Conservation (phyloP, 2,888 invertebrate genomes). For the Eilema sororculum region DNA sequence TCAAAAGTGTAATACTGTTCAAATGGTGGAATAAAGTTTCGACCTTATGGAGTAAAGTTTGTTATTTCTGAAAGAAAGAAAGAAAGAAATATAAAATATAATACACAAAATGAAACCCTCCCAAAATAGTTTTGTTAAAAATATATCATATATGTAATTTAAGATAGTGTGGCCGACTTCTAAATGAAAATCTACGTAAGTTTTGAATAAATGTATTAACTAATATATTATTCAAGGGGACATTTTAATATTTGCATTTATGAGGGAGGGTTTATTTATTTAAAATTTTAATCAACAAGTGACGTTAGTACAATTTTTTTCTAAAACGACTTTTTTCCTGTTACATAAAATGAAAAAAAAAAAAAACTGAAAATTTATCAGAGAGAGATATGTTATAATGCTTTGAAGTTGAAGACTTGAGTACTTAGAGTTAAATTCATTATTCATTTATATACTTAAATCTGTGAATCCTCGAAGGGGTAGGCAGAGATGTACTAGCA, state of each 20-base stretch:
- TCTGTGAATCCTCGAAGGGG: no score
- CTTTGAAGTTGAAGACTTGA: no score
- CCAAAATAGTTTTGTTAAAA: no score
- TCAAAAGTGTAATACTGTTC: background rate
- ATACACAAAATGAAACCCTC: no score
- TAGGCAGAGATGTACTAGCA: no score
- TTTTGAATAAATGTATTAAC: constrained; percentile 40
- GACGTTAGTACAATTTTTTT: constrained; percentile 32
- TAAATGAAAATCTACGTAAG: constrained; percentile 20
- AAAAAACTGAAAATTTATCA: background rate
- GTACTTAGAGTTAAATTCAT: no score
- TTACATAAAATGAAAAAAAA: background rate
- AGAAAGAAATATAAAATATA: no score
- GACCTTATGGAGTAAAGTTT: no score
- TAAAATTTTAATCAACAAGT: constrained; percentile 42
- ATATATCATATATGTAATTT: background rate
- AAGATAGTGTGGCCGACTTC: constrained; percentile 20
- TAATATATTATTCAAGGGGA: constrained; percentile 24
- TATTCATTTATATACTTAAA: no score
- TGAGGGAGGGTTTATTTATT: constrained; percentile 31
- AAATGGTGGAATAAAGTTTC: no score
- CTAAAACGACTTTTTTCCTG: background rate
- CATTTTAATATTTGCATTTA: constrained; percentile 26
- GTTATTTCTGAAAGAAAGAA: no score
- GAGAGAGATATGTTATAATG: no score